Evolutionary conservation across 2,888 invertebrate species (phyloP).

Genomic region (Tromatobia lineatoria): DNA sequence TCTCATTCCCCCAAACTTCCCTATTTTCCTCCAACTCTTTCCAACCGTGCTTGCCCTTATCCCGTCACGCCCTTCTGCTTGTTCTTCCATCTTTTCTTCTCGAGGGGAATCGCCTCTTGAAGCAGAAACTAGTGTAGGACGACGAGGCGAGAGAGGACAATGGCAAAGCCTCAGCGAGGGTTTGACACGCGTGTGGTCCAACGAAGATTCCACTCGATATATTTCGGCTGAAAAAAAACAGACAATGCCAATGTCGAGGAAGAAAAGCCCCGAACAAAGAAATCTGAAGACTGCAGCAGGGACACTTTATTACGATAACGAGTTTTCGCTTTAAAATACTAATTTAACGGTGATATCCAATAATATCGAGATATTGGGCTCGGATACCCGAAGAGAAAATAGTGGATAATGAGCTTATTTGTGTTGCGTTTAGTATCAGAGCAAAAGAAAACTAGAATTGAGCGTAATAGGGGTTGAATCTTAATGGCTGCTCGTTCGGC

Average conservation of each 20-base stretch:
- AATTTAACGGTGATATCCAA: background rate
- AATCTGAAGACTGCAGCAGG: background rate
- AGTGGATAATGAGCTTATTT: slow-evolving; percentile 61
- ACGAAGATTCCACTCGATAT: slow-evolving; percentile 16
- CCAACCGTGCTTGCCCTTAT: slow-evolving; percentile 14
- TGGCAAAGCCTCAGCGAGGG: slow-evolving; percentile 20
- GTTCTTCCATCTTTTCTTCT: slow-evolving; percentile 47
- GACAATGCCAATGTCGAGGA: background rate
- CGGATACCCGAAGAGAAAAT: slow-evolving; percentile 26
- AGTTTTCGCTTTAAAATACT: slow-evolving; percentile 14
- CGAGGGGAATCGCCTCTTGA: slow-evolving; percentile 13
- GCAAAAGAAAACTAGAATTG: slow-evolving; percentile 15
- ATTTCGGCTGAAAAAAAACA: slow-evolving; percentile 11
- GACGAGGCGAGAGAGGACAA: slow-evolving; percentile 13
- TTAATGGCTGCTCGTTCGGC: slow-evolving; percentile 62
- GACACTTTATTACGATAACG: slow-evolving; percentile 23
- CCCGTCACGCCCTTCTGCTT: slow-evolving; percentile 32
- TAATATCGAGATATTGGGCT: slow-evolving; percentile 24
- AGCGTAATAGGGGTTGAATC: slow-evolving; percentile 54
- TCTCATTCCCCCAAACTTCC: slow-evolving; percentile 58
- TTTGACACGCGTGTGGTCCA: slow-evolving; percentile 11
- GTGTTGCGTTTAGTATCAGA: slow-evolving; percentile 47
- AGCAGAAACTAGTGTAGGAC: slow-evolving; percentile 15
- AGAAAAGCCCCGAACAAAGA: slow-evolving; percentile 11
- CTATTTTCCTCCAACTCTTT: slow-evolving; percentile 48